Evolutionary conservation across 2,888 invertebrate species (phyloP).

Genomic region (Pyrocoelia pectoralis): DNA sequence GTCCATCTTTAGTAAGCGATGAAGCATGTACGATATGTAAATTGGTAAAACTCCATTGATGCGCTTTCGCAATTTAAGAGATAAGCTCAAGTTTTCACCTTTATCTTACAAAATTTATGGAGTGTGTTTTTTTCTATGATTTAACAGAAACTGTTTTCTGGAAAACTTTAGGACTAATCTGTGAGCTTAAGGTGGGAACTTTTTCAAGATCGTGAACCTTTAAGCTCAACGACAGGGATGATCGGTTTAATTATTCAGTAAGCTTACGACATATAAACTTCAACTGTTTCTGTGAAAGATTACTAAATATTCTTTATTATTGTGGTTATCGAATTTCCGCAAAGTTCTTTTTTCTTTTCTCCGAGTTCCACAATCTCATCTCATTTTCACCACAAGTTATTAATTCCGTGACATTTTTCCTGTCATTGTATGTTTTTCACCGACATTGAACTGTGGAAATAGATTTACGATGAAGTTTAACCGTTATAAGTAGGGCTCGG

Average conservation of each 20-base stretch:
- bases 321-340: too few species aligned
- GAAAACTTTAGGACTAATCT: neutral
- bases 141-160: constrained; percentile 2
- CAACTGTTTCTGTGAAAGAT: too few species aligned
- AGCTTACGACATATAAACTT: neutral
- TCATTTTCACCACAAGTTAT: neutral
- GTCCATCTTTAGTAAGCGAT: neutral
- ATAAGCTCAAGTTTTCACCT: neutral
- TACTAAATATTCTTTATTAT: too few species aligned
- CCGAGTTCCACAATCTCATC: too few species aligned
- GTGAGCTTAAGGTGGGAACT: constrained; percentile 6
- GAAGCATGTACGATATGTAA: neutral
- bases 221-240: constrained; percentile 9
- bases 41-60: neutral
- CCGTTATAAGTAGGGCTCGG: too few species aligned
- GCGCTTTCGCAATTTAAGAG: neutral
- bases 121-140: constrained; percentile 3
- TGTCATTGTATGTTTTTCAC: neutral
- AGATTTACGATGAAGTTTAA: neutral
- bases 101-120: constrained; percentile 3
- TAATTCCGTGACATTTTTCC: neutral
- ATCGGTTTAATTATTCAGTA: constrained; percentile 8
- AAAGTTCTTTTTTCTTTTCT: too few species aligned
- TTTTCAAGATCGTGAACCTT: constrained; percentile 9
- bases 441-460: neutral